Conservation (phyloP, 1,140 invertebrate species). For the Hyposmocoma kahamanoa region DNA sequence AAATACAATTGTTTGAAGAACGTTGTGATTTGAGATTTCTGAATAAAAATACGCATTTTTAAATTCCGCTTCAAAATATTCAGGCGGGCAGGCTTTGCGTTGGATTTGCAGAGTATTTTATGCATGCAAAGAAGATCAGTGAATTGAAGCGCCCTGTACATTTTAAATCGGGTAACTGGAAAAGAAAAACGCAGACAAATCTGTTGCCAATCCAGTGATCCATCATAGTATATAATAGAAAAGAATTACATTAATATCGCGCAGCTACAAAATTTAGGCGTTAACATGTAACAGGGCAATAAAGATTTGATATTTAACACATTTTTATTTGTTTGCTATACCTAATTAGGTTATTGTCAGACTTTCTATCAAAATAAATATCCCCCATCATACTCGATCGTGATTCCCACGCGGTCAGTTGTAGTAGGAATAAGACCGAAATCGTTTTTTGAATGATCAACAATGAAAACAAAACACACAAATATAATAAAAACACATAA, state of each 20-base stretch:
- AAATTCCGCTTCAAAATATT: too few relatives aligned
- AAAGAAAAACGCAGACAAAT: not conserved
- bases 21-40: too few relatives aligned
- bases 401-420: too few relatives aligned
- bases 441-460: too few relatives aligned
- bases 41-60: too few relatives aligned
- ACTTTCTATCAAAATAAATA: too few relatives aligned
- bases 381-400: too few relatives aligned
- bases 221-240: not conserved
- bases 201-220: not conserved
- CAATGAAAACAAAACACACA: too few relatives aligned
- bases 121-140: slow-evolving; percentile 4
- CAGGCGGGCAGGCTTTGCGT: not conserved
- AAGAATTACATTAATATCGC: not conserved
- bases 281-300: not conserved
- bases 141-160: not conserved
- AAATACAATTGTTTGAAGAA: not conserved
- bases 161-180: not conserved
- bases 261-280: not conserved
- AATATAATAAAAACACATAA: too few relatives aligned
- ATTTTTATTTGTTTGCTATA: not conserved
- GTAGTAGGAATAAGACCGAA: too few relatives aligned
- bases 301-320: not conserved
- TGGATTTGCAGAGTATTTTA: slow-evolving; percentile 1
- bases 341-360: not conserved